Percentiles rank a stretch among this genome's conserved stretches.
phyloP scores from a whole-genome alignment of 2,113 vertebrate species.

The Uria lomvia region DNA sequence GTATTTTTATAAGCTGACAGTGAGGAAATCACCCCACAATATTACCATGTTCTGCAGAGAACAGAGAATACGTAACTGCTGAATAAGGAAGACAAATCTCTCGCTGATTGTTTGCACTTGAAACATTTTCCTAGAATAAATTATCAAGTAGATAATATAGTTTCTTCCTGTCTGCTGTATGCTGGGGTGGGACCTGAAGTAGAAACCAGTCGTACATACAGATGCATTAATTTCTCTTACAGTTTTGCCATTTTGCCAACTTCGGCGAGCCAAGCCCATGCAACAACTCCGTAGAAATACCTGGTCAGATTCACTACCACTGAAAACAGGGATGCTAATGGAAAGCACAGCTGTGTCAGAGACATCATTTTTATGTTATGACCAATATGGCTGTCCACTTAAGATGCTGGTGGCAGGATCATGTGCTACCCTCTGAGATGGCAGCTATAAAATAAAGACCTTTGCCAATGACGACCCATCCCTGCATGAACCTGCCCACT shows the following conservation, averaged over 20 bases:
- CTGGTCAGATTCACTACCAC: background rate
- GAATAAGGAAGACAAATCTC: constrained; percentile 49
- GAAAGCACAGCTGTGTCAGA: background rate
- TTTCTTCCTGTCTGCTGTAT: background rate
- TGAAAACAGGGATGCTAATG: background rate
- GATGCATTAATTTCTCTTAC: background rate
- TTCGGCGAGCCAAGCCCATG: background rate
- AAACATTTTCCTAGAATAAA: constrained; percentile 33
- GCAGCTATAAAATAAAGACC: background rate
- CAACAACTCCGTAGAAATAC: background rate
- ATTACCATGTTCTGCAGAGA: constrained; percentile 60
- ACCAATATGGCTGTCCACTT: background rate
- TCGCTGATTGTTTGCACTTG: background rate
- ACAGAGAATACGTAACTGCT: constrained; percentile 8
- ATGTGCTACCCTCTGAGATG: background rate
- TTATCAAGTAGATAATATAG: background rate
- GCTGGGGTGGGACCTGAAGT: background rate
- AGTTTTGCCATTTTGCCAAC: background rate
- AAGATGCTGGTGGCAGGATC: background rate
- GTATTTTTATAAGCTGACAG: constrained; percentile 60
- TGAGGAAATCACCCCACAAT: constrained; percentile 53
- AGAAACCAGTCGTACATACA: background rate
- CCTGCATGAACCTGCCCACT: background rate
- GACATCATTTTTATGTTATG: background rate
- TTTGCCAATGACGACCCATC: background rate